Base-by-base conservation (phyloP, 53 echinoderm and acorn worm genomes). In the Holothuria scabra region DNA sequence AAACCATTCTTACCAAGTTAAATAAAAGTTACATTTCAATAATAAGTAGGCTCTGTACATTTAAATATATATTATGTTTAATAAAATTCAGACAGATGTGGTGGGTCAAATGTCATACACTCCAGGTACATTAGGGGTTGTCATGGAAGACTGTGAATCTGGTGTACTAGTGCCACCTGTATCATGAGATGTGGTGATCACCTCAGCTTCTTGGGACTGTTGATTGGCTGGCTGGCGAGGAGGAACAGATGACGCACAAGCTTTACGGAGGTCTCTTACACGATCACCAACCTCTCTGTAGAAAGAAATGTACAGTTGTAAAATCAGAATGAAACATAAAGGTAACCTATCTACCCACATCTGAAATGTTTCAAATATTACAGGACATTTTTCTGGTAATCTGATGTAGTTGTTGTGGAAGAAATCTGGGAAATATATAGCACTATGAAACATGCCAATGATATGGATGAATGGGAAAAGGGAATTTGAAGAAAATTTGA, bases 241-340 rank as follows among this genome's bases (percentile, higher is more conserved):
- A 28, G 84, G 57, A 14, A 90, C 46, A 41, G 95, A 91, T 28
- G 90, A 82, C 23, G 79, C 82, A 65, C 95, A 92, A 0, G 95
- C 90, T 56, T 86, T 92, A 13, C 95, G 87, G 5, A 95, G 92
- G 84, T 92, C 92, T 46, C 92, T 90, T 21, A 95, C 95, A 31
- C 87, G 86, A 76, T 88, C 83, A 21, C 89, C 90, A 25, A 95
- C 95, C 60, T 95, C 93, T 74, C 93, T 95, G 85, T n/a, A 56
- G 49, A 32, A 23, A 41, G 20, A 32, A 87, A 44, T 20, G 12
- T n/a, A 16, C 0, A 16, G 18, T 1, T 52, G 37, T 28, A 86
- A 16, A 8, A 13, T 29, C 30, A 14, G 57, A 12, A 74, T 11
- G 16, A 34, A 0, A 46, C 0, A 38, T 10, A 64, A 16, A 1